Evolutionary conservation across 2,113 vertebrate genomes (phyloP).

Genomic region (Pterophyllum scalare): DNA sequence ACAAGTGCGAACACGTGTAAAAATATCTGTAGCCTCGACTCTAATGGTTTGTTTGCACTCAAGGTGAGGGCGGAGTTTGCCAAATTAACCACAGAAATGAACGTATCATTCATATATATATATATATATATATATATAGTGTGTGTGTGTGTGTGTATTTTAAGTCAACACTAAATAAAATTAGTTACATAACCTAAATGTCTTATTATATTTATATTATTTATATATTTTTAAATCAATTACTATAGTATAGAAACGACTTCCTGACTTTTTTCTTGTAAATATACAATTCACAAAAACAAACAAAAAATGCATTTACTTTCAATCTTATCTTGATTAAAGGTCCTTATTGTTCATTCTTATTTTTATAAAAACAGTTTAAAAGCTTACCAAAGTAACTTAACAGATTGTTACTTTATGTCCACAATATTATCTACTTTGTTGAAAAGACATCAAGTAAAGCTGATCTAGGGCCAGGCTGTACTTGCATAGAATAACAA

Average conservation of each 20-base stretch:
- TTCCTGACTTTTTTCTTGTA: not conserved
- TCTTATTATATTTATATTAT: not conserved
- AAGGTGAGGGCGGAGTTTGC: not conserved
- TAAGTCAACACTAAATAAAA: not conserved
- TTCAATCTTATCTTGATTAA: too few relatives aligned
- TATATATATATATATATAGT: too few relatives aligned
- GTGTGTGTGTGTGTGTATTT: not conserved
- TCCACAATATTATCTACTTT: too few relatives aligned
- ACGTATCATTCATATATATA: not conserved
- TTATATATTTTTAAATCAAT: not conserved
- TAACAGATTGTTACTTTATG: not conserved
- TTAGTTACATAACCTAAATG: not conserved
- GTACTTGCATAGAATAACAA: too few relatives aligned
- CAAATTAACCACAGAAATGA: not conserved
- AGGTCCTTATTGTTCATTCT: too few relatives aligned
- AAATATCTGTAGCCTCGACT: not conserved
- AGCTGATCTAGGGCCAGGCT: too few relatives aligned
- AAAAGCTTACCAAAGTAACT: not conserved
- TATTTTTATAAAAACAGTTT: not conserved
- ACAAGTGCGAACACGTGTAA: not conserved
- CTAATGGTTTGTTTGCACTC: not conserved
- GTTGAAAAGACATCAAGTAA: too few relatives aligned
- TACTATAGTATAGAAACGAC: accelerated
- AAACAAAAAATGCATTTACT: too few relatives aligned
- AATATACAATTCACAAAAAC: too few relatives aligned